These are phyloP conservation scores for Sipha maydis DNA, from an alignment of 2,888 invertebrate species.

Conservation along the genomic window DNA sequence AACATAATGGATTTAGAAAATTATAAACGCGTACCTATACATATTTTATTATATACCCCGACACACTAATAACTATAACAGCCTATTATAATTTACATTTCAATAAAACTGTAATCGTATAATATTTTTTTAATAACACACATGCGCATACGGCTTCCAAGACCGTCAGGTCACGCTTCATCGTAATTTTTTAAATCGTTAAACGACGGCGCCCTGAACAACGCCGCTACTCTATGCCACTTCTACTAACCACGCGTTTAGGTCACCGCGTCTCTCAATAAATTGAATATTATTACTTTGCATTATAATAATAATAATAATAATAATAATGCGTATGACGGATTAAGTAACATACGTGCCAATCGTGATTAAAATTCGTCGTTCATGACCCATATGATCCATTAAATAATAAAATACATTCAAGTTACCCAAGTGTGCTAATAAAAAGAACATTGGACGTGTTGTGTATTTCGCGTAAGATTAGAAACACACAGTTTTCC, in stretches of 20 bases:
- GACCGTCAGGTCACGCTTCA: constrained; percentile 43
- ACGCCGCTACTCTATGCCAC: constrained; percentile 1
- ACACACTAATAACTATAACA: constrained; percentile 16
- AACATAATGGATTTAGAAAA: background rate
- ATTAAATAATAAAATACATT: constrained; percentile 55
- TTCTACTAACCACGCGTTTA: constrained; percentile 54
- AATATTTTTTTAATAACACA: background rate
- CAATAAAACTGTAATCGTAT: constrained; percentile 37
- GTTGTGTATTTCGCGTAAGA: background rate
- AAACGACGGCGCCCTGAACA: background rate
- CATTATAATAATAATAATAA: constrained; percentile 2
- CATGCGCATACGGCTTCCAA: background rate
- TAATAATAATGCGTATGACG: constrained; percentile 16
- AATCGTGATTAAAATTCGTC: constrained; percentile 60
- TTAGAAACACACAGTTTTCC: background rate
- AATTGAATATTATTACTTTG: constrained; percentile 55
- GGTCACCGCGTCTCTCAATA: constrained; percentile 33
- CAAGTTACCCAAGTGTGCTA: constrained; percentile 18
- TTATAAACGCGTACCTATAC: background rate
- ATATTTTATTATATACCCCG: background rate
- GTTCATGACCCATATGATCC: constrained; percentile 62
- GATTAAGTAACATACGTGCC: constrained; percentile 58
- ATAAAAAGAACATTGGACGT: constrained; percentile 29
- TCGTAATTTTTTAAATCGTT: constrained; percentile 56
- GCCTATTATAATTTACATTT: constrained; percentile 33